Evolutionary conservation across 1,140 invertebrate species (phyloP).

Genomic region (Choristoneura fumiferana): DNA sequence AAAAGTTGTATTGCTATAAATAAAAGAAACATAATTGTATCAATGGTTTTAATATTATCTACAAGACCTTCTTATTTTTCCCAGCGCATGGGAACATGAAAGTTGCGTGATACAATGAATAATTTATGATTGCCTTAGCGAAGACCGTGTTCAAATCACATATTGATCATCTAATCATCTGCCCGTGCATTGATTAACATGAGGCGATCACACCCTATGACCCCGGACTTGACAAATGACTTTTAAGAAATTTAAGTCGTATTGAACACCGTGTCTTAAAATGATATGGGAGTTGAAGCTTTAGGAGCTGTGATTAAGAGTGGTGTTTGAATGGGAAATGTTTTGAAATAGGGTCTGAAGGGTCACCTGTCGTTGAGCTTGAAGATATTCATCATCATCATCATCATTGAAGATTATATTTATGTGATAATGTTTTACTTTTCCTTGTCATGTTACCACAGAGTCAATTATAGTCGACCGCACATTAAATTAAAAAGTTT

Average conservation of each 20-base stretch:
- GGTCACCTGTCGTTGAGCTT: constrained; percentile 16
- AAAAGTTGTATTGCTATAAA: too few relatives aligned
- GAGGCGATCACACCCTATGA: constrained; percentile 53
- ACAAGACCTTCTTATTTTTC: too few relatives aligned
- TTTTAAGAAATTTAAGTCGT: constrained; percentile 30
- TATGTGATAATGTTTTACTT: constrained; percentile 16
- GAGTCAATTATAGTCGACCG: too few relatives aligned
- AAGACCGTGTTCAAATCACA: constrained; percentile 32
- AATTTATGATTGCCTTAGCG: constrained; percentile 9
- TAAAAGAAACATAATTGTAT: too few relatives aligned
- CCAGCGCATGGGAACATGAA: constrained; percentile 10
- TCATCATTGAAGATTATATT: too few relatives aligned
- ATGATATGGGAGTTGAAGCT: neutral
- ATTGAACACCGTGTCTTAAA: neutral
- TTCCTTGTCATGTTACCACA: too few relatives aligned
- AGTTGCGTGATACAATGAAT: constrained; percentile 13
- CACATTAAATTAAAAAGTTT: too few relatives aligned
- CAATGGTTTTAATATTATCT: too few relatives aligned
- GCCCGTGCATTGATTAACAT: constrained; percentile 50
- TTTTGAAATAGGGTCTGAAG: constrained; percentile 2
- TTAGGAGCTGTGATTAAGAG: neutral
- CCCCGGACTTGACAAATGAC: constrained; percentile 51
- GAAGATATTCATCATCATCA: too few relatives aligned
- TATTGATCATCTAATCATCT: constrained; percentile 47
- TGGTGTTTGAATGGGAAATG: neutral